Base-by-base conservation (phyloP, 2,888 invertebrate genomes). In the Polyommatus icarus region DNA sequence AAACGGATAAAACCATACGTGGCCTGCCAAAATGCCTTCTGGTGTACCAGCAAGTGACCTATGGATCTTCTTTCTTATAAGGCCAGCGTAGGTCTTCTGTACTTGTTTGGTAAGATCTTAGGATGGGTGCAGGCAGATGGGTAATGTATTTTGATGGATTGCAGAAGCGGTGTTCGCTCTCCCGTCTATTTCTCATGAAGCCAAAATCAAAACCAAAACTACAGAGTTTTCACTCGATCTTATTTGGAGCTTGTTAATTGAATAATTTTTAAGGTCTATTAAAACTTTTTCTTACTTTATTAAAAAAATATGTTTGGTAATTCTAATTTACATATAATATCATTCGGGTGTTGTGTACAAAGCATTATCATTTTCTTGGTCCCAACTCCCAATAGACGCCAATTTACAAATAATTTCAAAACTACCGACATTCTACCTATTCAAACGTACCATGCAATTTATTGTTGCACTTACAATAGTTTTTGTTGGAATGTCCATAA, bases 1-100 rank as follows among this genome's bases (percentile, higher is more conserved):
- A 67, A 67, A 67, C 67, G 29, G 67, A 67, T 24, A 67, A 20
- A 67, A 67, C 67, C 67, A 67, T 67, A 67, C 67, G 67, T 67
- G 67, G 20, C 59, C 12, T 67, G 61, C 29, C 67, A 32, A 67
- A 29, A 67, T 67, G 67, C 67, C 67, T 67, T 29, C 29, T 32
- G 67, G 29, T 24, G 24, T 18, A 29, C 1, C 29, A 12, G 2
- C 67, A 15, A 32, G 18, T 67, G 67, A 67, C 29, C 67, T 67
- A 29, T 67, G 32, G 67, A 29, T 32, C 67, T 67, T 32, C 67
- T 67, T 67, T 15, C 15, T 61, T 61, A n/a, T 59, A 59, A 59
- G 59, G 59, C 8, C 15, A 20, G 2, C 7, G 59, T 20, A 59
- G n/a, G 20, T 20, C 59, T 59, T 59, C 59, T 20, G 7, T 59